phyloP scores from a whole-genome alignment of 2,888 invertebrate genomes.

The Pasiphila rectangulata region DNA sequence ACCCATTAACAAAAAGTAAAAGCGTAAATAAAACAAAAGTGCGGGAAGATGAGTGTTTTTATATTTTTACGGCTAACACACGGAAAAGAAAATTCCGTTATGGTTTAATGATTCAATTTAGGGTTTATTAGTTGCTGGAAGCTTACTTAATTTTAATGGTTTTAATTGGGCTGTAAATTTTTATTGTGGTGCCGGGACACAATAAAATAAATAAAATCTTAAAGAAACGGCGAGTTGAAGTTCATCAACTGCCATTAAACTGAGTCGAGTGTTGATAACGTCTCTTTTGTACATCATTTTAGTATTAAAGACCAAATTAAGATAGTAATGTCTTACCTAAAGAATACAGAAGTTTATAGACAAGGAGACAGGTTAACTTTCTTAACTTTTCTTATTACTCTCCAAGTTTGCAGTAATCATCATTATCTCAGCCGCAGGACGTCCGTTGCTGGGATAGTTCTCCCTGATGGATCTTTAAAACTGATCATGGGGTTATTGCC shows the following conservation, averaged over 20 bases:
- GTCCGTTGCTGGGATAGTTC: no score
- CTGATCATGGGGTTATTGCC: no score
- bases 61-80: slow-evolving; percentile 32
- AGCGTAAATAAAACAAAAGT: slow-evolving; percentile 48
- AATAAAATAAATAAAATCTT: slow-evolving; percentile 29
- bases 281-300: not conserved
- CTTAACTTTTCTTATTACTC: no score
- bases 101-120: slow-evolving; percentile 28
- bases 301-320: not conserved
- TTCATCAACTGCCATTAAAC: slow-evolving; percentile 18
- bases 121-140: slow-evolving; percentile 32
- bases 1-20: slow-evolving; percentile 61
- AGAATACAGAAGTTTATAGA: no score
- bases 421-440: no score
- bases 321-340: no score
- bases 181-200: slow-evolving; percentile 28
- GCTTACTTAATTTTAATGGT: slow-evolving; percentile 37
- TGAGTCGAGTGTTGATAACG: not conserved
- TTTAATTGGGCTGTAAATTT: slow-evolving; percentile 42
- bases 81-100: slow-evolving; percentile 33
- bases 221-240: slow-evolving; percentile 24
- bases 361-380: no score
- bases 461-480: no score
- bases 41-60: slow-evolving; percentile 30
- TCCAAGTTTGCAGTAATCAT: no score